Evolutionary conservation across 2,113 vertebrate genomes (phyloP), one percentile per base, ranked within the genome.

Genomic region (Serilophus lunatus): DNA sequence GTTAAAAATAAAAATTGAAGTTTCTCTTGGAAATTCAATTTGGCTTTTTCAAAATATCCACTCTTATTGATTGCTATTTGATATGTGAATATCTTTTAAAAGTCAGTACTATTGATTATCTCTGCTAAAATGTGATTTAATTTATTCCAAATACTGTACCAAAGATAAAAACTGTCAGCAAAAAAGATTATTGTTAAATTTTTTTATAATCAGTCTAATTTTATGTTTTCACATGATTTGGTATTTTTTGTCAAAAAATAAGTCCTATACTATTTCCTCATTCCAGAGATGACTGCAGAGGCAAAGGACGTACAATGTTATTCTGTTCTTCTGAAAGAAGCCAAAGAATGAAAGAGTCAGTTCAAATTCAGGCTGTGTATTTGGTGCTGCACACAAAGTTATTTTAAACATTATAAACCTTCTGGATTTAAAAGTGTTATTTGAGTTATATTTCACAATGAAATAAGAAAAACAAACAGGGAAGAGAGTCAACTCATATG

Each of bases 91-190:
- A 59, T 82, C 36, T 92, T 93, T 69, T 64, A 75, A 75, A 88
- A 70, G 47, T 83, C 86, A 92, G 44, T 66, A 74, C 49, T 93
- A 50, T 64, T 92, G 82, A 85, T 66, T 87, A 70, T 74, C 10
- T 92, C 44, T 85, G 13, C 19, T 53, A 93, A 94, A 93, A 42
- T 47, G 31, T 64, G 59, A 79, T 77, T 85, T 91, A 50, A 47
- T 80, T 94, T 78, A 94, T 94, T 93, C 54, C 12, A 80, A 93
- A 96, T 61, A 80, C 31, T 47, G 22, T 72, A 82, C 36, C 61
- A 56, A 60, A 94, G 88, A 93, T 24, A 90, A 82, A 95, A 86
- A 83, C 20, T 76, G 66, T 65, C 83, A 93, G 75, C 72, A 71
- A 88, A 94, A 82, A 77, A 16, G 82, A 53, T 70, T n/a, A 88